phyloP scores from a whole-genome alignment of 2,888 invertebrate genomes.

The Scaptomyza reducta region DNA sequence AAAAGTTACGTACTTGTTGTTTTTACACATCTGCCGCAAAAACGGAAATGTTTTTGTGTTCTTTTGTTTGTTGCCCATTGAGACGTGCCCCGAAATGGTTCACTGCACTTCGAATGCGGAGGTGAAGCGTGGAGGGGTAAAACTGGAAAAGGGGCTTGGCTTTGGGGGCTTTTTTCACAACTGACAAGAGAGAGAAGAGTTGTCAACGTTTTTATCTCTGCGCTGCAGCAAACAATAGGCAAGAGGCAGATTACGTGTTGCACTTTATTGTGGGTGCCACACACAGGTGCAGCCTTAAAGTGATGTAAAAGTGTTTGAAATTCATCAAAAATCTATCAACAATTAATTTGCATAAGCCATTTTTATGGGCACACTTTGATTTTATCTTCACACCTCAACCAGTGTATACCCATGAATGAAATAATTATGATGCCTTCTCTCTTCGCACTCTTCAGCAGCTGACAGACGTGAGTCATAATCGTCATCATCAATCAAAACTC shows the following conservation, averaged over 20 bases:
- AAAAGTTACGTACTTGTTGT: conserved; percentile 7
- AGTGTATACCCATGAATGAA: conserved; percentile 3
- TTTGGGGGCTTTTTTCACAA: conserved; percentile 10
- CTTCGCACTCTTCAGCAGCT: conserved; percentile 11
- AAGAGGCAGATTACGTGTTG: conserved; percentile 8
- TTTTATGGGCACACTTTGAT: conserved; percentile 28
- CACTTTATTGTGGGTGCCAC: conserved; percentile 24
- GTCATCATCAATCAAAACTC: conserved; percentile 63
- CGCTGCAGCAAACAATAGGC: conserved; percentile 55
- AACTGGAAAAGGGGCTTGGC: conserved; percentile 44
- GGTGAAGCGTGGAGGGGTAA: background rate
- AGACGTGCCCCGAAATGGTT: conserved; percentile 75
- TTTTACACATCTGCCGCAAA: conserved; percentile 66
- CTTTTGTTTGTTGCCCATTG: conserved; percentile 33
- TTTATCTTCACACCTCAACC: conserved; percentile 59
- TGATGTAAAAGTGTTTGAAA: background rate
- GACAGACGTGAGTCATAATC: conserved; percentile 68
- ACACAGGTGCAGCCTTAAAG: conserved; percentile 29
- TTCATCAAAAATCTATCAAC: background rate
- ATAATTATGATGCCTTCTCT: conserved; percentile 16
- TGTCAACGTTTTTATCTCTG: conserved; percentile 68
- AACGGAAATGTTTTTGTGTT: conserved; percentile 73
- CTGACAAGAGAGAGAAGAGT: conserved; percentile 36
- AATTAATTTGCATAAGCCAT: conserved; percentile 46
- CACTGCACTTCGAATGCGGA: conserved; percentile 75